Evolutionary conservation across 2,888 invertebrate species (phyloP), one percentile per base, ranked within the genome.

Genomic region (Uloborus plumipes): DNA sequence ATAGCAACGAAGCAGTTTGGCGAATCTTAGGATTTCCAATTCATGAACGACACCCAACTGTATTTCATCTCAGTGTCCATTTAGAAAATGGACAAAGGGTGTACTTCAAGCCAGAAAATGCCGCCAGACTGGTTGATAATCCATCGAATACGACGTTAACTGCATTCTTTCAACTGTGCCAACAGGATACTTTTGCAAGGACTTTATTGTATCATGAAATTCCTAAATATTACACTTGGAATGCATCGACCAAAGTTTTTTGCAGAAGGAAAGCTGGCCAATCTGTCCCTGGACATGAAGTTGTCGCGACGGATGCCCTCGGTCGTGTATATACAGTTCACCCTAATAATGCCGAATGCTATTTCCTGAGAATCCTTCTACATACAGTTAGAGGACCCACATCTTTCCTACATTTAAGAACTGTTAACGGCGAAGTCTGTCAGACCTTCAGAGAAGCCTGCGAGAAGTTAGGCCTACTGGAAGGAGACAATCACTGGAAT

Each of bases 321-420:
- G 62, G 64, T 18, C 26, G 71, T n/a, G 71, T 78, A 0, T 78
- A 78, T 39, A 78, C 78, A 0, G 53, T 78, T 4, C 62, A 62
- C 47, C 58, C 64, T 11, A 72, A 53, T n/a, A 66, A 59, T n/a
- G n/a, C 31, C 20, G 75, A 75, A 20, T 61, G 75, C 11, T 75
- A 16, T 61, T 58, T 47, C 50, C 50, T 67, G 9, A 18, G 67
- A 13, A 16, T 75, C 7, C 31, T 75, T 22, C 61, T 61, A 26
- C 61, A 61, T 22, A 2, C 22, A 14, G 26, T 61, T 61, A 22
- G 26, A 61, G 26, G 26, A 26, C 61, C 22, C 4, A 58, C 2
- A 26, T 26, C 26, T 2, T 26, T 26, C 2, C 4, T 26, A 26
- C 2, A 26, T 3, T 26, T 26, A 26, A 26, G 26, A 26, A 26